These are phyloP conservation scores for Cuculus canorus DNA, from an alignment of 2,797 vertebrate species.

Conservation along the genomic window DNA sequence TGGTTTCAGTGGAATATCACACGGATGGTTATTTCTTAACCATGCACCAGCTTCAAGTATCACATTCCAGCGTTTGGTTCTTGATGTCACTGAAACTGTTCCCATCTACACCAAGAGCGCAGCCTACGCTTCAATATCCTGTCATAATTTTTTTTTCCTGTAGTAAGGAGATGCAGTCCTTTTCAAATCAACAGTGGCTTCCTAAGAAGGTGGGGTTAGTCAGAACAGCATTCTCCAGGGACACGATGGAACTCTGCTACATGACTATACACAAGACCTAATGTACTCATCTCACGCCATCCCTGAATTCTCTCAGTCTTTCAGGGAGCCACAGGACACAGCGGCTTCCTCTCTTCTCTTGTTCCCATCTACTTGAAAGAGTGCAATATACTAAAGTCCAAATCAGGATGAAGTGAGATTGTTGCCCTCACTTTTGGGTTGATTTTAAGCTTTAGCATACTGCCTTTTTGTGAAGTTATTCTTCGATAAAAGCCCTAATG, in stretches of 20 bases:
- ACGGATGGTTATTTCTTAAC: background rate
- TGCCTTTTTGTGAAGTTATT: background rate
- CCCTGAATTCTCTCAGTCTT: background rate
- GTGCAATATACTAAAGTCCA: background rate
- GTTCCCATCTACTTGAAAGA: background rate
- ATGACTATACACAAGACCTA: background rate
- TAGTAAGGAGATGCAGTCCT: background rate
- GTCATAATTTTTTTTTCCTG: background rate
- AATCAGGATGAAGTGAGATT: background rate
- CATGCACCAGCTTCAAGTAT: background rate
- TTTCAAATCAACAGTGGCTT: background rate
- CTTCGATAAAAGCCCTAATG: background rate
- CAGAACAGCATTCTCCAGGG: background rate
- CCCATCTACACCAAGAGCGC: background rate
- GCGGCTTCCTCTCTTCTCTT: background rate
- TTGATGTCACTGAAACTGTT: background rate
- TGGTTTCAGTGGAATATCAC: background rate
- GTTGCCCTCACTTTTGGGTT: background rate
- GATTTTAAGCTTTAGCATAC: background rate
- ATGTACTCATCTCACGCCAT: background rate
- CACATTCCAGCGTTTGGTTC: background rate
- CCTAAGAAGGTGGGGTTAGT: background rate
- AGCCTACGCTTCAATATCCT: background rate
- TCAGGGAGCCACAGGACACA: background rate
- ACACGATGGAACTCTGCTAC: background rate